Evolutionary conservation across 2,797 vertebrate genomes (phyloP).

Genomic region (Distichodus sexfasciatus): DNA sequence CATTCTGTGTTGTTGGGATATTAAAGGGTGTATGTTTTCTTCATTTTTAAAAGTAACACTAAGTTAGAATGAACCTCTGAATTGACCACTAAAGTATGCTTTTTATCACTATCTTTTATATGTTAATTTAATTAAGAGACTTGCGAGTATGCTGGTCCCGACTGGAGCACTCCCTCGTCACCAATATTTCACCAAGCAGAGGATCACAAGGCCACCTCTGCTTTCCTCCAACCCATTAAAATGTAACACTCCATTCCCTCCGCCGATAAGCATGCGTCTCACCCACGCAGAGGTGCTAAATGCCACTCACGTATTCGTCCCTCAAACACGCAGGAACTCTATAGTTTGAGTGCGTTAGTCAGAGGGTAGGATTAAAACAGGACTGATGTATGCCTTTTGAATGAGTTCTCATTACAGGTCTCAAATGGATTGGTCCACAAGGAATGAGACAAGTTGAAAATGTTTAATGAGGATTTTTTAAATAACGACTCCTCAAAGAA

Average conservation of each 20-base stretch:
- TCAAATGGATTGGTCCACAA: constrained; percentile 5
- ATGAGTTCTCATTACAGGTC: constrained; percentile 33
- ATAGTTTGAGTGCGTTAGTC: constrained; percentile 52
- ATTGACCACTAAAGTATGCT: neutral
- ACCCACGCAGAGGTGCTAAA: constrained; percentile 53
- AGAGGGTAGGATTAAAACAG: constrained; percentile 30
- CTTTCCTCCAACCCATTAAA: constrained; percentile 63
- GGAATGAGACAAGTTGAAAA: constrained; percentile 6
- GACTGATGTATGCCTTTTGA: constrained; percentile 14
- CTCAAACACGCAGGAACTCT: constrained; percentile 55
- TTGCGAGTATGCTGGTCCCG: constrained; percentile 11
- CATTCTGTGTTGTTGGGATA: too few relatives aligned
- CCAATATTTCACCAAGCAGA: constrained; percentile 26
- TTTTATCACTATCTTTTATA: neutral
- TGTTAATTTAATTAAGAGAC: constrained; percentile 19
- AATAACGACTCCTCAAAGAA: constrained; percentile 3
- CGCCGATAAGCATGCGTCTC: constrained; percentile 61
- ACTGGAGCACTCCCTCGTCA: neutral
- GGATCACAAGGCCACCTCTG: constrained; percentile 42
- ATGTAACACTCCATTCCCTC: constrained; percentile 58
- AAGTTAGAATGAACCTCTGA: too few relatives aligned
- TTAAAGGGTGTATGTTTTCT: too few relatives aligned
- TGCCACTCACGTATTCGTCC: constrained; percentile 50
- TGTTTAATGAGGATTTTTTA: constrained; percentile 13
- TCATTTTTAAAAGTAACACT: too few relatives aligned